Percentiles rank a stretch among this genome's conserved stretches.
Evolutionary conservation across 2,888 invertebrate genomes (phyloP).

Genomic region (Phengaris alcon): DNA sequence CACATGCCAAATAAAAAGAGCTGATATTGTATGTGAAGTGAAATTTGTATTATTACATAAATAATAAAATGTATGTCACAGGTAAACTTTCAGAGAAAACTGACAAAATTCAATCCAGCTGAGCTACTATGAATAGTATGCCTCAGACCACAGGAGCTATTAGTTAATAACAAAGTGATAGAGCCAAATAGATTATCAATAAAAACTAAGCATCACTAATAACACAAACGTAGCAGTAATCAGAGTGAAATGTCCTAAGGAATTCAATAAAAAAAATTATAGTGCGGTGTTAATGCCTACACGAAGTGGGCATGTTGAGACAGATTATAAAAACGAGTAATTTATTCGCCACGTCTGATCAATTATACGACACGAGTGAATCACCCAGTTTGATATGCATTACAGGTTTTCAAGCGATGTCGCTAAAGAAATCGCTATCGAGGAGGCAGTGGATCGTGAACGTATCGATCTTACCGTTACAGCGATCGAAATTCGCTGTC

Average conservation of each 20-base stretch:
- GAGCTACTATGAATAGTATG: too few species aligned
- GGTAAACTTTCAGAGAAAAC: too few species aligned
- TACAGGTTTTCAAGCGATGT: constrained; percentile 44
- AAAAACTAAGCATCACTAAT: neutral
- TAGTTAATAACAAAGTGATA: too few species aligned
- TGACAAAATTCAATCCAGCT: too few species aligned
- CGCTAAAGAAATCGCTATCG: constrained; percentile 42
- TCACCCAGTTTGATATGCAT: constrained; percentile 45
- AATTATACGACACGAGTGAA: constrained; percentile 47
- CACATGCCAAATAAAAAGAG: neutral
- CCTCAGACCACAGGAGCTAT: too few species aligned
- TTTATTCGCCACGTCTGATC: constrained; percentile 48
- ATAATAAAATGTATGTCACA: too few species aligned
- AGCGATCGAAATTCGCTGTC: constrained; percentile 39
- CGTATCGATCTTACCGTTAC: constrained; percentile 44
- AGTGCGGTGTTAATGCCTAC: constrained; percentile 47
- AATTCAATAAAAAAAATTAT: constrained; percentile 52
- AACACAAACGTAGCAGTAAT: neutral
- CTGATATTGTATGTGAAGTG: neutral
- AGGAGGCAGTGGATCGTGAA: constrained; percentile 46
- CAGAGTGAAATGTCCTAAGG: constrained; percentile 37
- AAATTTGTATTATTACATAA: too few species aligned
- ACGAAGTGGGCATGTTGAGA: constrained; percentile 45
- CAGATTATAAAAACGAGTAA: constrained; percentile 47
- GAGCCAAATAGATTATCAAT: neutral